These are phyloP conservation scores for Leguminivora glycinivorella DNA, from an alignment of 1,140 invertebrate genomes.

Conservation along the genomic window DNA sequence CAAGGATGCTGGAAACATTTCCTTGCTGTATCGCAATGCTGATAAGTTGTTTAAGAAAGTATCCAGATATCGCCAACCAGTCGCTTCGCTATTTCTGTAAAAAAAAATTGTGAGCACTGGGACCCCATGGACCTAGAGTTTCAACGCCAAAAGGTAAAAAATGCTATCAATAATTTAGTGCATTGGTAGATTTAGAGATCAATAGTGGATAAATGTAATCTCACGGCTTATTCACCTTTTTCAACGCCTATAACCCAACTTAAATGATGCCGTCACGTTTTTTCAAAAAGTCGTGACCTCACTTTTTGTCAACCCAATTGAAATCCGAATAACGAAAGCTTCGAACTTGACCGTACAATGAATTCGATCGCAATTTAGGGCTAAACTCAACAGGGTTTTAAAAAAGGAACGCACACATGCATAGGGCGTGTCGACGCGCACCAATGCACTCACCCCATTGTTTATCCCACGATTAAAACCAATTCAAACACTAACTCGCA, in stretches of 20 bases:
- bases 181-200: too few relatives aligned
- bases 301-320: constrained; percentile 27
- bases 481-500: constrained; percentile 76
- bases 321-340: constrained; percentile 23
- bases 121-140: too few relatives aligned
- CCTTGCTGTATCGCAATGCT: too few relatives aligned
- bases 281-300: constrained; percentile 16
- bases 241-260: background rate
- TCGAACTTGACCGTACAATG: constrained; percentile 2
- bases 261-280: constrained; percentile 16
- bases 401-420: constrained; percentile 51
- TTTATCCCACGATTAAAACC: constrained; percentile 77
- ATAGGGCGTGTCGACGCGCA: constrained; percentile 60
- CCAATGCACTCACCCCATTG: constrained; percentile 64
- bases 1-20: too few relatives aligned
- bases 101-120: too few relatives aligned
- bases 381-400: constrained; percentile 30
- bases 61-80: too few relatives aligned
- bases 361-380: constrained; percentile 31
- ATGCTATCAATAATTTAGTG: too few relatives aligned
- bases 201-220: background rate
- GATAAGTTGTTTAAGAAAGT: too few relatives aligned
- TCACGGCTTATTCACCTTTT: background rate
- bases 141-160: too few relatives aligned
- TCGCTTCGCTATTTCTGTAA: too few relatives aligned